Evolutionary conservation across 30 jellyfish, hydroid and myxozoan species (phyloP).

Genomic region (Rhopilema esculentum): DNA sequence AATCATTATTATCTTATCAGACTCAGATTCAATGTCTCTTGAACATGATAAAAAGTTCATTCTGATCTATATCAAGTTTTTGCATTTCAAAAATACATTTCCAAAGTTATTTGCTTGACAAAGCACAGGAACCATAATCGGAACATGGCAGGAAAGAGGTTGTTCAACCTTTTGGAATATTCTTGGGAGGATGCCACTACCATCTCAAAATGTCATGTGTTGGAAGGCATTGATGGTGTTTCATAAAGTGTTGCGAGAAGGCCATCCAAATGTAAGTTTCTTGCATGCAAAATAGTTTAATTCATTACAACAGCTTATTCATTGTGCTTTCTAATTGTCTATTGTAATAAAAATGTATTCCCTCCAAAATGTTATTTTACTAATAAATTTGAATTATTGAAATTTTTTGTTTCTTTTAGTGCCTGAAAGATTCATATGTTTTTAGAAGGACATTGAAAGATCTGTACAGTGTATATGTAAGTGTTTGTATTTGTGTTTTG

Average conservation of each 20-base stretch:
- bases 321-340: no score
- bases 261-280: slow-evolving; percentile 83
- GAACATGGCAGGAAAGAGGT: slow-evolving; percentile 96
- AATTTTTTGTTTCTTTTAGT: slow-evolving; percentile 42
- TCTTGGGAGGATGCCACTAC: slow-evolving; percentile 88
- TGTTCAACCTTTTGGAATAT: slow-evolving; percentile 85
- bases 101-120: slow-evolving; percentile 9
- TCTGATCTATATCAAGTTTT: no score
- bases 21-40: no score
- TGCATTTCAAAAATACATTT: neutral
- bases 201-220: slow-evolving; percentile 86
- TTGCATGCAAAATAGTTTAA: neutral
- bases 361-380: no score
- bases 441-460: slow-evolving; percentile 83
- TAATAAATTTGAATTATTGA: no score
- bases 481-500: slow-evolving; percentile 6
- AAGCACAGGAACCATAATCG: slow-evolving; percentile 76
- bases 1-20: no score
- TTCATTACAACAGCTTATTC: no score
- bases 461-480: slow-evolving; percentile 79
- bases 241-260: slow-evolving; percentile 84
- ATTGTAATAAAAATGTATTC: no score
- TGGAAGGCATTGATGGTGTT: slow-evolving; percentile 90
- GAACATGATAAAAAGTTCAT: no score
- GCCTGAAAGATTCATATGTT: slow-evolving; percentile 85